These are phyloP conservation scores for Erebia ligea DNA, from an alignment of 2,888 invertebrate species.

Conservation along the genomic window DNA sequence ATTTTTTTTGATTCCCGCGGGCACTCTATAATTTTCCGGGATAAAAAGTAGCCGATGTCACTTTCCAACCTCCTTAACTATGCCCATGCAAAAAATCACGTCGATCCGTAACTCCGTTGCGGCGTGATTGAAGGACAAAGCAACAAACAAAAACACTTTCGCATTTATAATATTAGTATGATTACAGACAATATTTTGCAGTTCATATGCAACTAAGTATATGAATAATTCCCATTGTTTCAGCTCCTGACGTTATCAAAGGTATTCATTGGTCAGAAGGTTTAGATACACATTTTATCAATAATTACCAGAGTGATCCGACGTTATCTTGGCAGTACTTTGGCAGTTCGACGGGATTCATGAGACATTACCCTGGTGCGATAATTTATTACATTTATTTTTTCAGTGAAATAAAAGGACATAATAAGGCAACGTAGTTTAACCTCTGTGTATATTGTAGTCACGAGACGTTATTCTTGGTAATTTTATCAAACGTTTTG, in stretches of 20 bases:
- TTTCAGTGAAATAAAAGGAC: background rate
- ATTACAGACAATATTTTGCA: background rate
- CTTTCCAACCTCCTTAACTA: too few species aligned
- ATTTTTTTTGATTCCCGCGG: too few species aligned
- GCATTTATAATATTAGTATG: too few species aligned
- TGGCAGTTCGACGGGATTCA: conserved; percentile 98
- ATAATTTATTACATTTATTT: conserved; percentile 1
- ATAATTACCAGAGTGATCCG: conserved; percentile 93
- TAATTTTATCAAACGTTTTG: conserved; percentile 25
- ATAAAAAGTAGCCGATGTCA: too few species aligned
- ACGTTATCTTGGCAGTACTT: conserved; percentile 99
- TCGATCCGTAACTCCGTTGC: too few species aligned
- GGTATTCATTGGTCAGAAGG: conserved; percentile 98
- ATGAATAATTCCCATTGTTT: conserved; percentile 41
- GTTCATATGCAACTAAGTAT: conserved; percentile 6
- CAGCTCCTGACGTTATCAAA: conserved; percentile 92
- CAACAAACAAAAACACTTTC: too few species aligned
- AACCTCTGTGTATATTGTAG: background rate
- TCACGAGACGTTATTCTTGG: background rate
- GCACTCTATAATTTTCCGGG: too few species aligned
- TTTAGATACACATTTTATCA: conserved; percentile 93
- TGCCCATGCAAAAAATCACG: too few species aligned
- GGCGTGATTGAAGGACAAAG: too few species aligned
- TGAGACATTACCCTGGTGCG: conserved; percentile 97
- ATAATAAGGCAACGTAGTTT: background rate